Conservation (phyloP, 2,797 vertebrate species). For the Zalophus californianus region DNA sequence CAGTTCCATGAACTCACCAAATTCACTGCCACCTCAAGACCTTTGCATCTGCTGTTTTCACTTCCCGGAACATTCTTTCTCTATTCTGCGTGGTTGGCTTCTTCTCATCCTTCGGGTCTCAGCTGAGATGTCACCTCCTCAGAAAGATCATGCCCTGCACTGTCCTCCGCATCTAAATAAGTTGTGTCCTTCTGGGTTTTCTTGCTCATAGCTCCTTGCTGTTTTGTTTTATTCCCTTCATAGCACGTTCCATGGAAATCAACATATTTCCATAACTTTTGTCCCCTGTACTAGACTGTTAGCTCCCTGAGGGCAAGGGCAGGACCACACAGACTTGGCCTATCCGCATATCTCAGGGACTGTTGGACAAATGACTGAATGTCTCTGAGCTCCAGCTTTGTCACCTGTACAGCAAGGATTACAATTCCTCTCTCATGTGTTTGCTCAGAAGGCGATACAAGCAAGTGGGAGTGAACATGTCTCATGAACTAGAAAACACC, state of each 20-base stretch:
- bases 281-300: background rate
- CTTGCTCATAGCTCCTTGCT: conserved; percentile 31
- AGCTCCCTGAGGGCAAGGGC: background rate
- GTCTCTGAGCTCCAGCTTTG: background rate
- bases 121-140: background rate
- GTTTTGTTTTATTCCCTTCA: background rate
- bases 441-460: background rate
- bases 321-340: background rate
- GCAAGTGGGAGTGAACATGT: background rate
- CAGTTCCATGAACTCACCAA: background rate
- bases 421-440: background rate
- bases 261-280: conserved; percentile 27
- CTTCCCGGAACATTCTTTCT: background rate
- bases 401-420: background rate
- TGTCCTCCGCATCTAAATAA: conserved; percentile 1
- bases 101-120: background rate
- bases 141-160: background rate
- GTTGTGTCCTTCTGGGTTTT: conserved; percentile 2
- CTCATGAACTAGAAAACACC: background rate
- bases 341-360: background rate
- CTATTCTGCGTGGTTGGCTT: background rate
- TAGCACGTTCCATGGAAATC: background rate
- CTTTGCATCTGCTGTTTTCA: conserved; percentile 1
- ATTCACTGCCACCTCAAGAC: background rate
- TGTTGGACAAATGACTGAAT: background rate